Evolutionary conservation across 2,113 vertebrate genomes (phyloP).

Genomic region (Boleophthalmus pectinirostris): DNA sequence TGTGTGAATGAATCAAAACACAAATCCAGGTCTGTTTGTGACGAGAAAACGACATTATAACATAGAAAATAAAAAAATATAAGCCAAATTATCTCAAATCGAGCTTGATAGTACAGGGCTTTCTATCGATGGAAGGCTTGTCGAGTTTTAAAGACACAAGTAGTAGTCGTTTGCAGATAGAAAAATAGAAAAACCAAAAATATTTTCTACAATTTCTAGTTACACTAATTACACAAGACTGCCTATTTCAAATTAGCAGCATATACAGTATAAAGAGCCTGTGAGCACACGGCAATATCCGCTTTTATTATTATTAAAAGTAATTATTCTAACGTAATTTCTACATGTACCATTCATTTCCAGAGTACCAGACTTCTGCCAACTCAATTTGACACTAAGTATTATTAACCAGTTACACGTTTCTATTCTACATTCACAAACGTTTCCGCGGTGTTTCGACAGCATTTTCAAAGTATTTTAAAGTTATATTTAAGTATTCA

Average conservation of each 20-base stretch:
- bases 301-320: constrained; percentile 38
- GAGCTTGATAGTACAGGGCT: background rate
- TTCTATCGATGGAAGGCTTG: background rate
- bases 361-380: constrained; percentile 25
- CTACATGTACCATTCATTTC: constrained; percentile 36
- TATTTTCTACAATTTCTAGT: constrained; percentile 43
- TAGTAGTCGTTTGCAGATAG: background rate
- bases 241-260: constrained; percentile 48
- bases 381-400: background rate
- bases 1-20: no score
- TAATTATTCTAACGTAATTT: constrained; percentile 23
- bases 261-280: constrained; percentile 56
- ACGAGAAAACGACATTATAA: no score
- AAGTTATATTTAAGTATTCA: background rate
- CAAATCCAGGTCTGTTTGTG: no score
- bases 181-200: constrained; percentile 6
- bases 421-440: background rate
- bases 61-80: no score
- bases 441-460: background rate
- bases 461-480: background rate
- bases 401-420: background rate
- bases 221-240: constrained; percentile 51
- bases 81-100: background rate
- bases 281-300: constrained; percentile 31
- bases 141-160: background rate